phyloP scores from a whole-genome alignment of 2,888 invertebrate genomes.

The Limnephilus marmoratus region DNA sequence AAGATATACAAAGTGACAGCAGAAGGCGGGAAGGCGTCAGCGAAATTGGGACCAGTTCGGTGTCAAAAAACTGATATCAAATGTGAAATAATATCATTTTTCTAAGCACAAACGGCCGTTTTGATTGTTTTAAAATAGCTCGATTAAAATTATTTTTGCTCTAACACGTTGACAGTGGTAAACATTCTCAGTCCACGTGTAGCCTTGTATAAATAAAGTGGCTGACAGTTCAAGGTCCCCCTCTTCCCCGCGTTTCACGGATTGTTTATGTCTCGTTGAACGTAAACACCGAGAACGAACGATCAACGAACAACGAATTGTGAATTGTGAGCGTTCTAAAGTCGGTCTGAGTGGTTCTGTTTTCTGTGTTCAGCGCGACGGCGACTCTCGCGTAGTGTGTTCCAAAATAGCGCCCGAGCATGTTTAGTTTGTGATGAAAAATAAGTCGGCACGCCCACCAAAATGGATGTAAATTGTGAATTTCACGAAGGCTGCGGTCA shows the following conservation, averaged over 20 bases:
- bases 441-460: constrained; percentile 53
- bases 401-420: constrained; percentile 23
- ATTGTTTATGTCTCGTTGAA: constrained; percentile 35
- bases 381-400: neutral
- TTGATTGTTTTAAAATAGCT: neutral
- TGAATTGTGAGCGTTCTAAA: neutral
- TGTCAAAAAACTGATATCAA: neutral
- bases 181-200: neutral
- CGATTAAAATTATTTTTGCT: too few species aligned
- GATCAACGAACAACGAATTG: too few species aligned
- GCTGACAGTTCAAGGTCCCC: constrained; percentile 49
- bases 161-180: too few species aligned
- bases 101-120: neutral
- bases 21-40: neutral
- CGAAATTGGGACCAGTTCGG: neutral
- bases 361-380: neutral
- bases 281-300: neutral
- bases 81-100: neutral
- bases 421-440: constrained; percentile 53
- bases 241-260: constrained; percentile 17
- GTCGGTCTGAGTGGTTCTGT: too few species aligned
- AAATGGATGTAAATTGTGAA: constrained; percentile 70
- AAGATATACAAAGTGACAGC: neutral
- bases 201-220: constrained; percentile 9
- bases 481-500: constrained; percentile 79